Base-by-base conservation (phyloP, 53 echinoderm and acorn worm genomes). In the Echinarachnius parma region DNA sequence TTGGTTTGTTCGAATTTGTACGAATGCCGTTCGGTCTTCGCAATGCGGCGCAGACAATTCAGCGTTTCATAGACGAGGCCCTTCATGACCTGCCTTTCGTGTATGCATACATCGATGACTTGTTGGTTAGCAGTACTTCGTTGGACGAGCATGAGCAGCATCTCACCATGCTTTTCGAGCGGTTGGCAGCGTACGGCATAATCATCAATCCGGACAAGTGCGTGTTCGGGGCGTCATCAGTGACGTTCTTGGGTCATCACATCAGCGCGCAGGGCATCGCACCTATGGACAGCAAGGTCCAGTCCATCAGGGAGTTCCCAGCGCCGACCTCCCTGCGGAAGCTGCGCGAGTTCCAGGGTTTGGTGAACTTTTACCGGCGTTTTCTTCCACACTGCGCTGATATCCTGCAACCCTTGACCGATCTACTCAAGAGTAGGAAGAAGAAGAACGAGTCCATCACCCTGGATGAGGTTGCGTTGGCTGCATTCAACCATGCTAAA, bases 21-120 rank as follows among this genome's bases (percentile, higher is more conserved):
- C 68, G 71, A 9, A 86, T 86, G 86, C 81, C 86, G 9, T 86
- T 86, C 48, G 85, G 79, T 29, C 23, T 81, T n/a, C 49, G 81
- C 16, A 86, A 81, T 28, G 64, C 82, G 0, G 82, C 82, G 25
- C 82, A 82, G 42, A 75, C 75, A 4, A 75, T 82, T 30, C 63
- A 82, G 20, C 37, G 82, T 1, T 82, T 82, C 47, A 76, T 76
- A 2, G 82, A 76, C 31, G 53, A 76, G 19, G 66, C 76, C 9
- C 36, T 46, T 13, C 59, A 66, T 21, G 82, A 76, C 22, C 19
- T 69, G 7, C 15, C 20, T 18, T 69, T 67, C 25, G 69, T 69
- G 20, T 82, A 82, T 32, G 66, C 64, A 1, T 82, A 82, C 34
- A 82, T 82, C 4, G 75, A 82, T 42, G 75, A 82, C 75, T 19